Evolutionary conservation across 2,888 invertebrate species (phyloP).

Genomic region (Thelaira solivaga): DNA sequence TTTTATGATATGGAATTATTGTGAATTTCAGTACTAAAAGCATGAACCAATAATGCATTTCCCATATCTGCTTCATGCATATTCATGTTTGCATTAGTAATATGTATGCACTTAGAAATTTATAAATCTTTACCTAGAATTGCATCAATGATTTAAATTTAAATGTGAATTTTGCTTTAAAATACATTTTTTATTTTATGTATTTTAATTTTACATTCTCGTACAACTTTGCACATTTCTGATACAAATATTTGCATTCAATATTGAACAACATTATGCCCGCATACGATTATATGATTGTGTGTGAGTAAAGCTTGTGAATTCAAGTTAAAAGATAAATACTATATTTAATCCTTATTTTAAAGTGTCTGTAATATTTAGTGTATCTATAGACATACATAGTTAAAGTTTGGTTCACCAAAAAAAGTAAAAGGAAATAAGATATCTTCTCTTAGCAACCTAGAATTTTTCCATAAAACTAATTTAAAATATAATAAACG

Average conservation of each 20-base stretch:
- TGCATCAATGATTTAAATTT: slow-evolving; percentile 38
- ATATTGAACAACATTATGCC: slow-evolving; percentile 3
- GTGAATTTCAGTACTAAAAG: too few species aligned
- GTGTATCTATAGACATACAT: background rate
- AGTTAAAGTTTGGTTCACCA: background rate
- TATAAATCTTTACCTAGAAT: background rate
- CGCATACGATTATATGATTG: background rate
- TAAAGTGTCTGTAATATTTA: slow-evolving; percentile 7
- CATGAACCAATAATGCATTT: too few species aligned
- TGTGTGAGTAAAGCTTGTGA: slow-evolving; percentile 6
- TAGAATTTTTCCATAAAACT: too few species aligned
- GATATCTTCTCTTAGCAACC: too few species aligned
- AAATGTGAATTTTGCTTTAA: slow-evolving; percentile 19
- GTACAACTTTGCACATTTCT: slow-evolving; percentile 11
- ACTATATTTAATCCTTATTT: slow-evolving; percentile 5
- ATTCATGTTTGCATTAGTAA: too few species aligned
- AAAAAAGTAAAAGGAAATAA: too few species aligned
- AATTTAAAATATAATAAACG: background rate
- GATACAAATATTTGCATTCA: slow-evolving; percentile 25
- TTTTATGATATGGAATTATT: too few species aligned
- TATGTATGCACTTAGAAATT: too few species aligned
- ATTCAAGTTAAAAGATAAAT: background rate
- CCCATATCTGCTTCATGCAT: too few species aligned
- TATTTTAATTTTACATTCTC: background rate
- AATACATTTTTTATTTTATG: background rate